A percentile compares a stretch with the other conserved stretches of the same genome.
Conservation (phyloP, 2,113 vertebrate species). For the Xiphophorus couchianus region DNA sequence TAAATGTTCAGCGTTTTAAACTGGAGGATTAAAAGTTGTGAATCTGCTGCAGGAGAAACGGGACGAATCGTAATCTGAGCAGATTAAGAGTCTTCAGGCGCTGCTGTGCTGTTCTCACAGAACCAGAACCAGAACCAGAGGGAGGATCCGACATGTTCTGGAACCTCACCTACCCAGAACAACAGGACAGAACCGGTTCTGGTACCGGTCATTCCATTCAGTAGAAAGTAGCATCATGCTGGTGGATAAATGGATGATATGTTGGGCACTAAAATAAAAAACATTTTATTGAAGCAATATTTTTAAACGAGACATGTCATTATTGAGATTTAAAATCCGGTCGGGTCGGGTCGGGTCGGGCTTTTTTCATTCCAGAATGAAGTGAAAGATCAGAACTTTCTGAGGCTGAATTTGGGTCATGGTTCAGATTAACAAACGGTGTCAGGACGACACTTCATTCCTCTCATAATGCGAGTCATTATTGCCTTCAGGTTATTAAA, state of each 20-base stretch:
- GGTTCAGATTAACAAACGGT: conserved; percentile 9
- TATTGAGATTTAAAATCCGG: neutral
- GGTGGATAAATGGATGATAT: neutral
- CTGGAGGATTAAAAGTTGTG: no score
- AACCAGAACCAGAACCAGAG: neutral
- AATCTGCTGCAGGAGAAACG: no score
- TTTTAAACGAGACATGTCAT: neutral
- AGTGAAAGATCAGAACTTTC: neutral
- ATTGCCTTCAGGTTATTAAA: conserved; percentile 64
- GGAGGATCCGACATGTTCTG: neutral
- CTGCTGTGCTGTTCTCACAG: no score
- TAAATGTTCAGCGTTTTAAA: no score
- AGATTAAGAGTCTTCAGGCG: neutral
- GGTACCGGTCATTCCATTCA: neutral
- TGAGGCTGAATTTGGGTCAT: neutral
- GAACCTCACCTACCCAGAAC: no score
- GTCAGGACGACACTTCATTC: conserved; percentile 21
- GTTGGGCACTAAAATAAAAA: neutral
- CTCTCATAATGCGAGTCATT: conserved; percentile 49
- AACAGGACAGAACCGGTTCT: no score
- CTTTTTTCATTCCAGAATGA: conserved; percentile 14
- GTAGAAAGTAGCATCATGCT: no score
- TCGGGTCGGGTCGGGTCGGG: neutral
- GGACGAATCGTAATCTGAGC: no score
- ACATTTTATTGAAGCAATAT: neutral